A percentile compares a stretch with the other conserved stretches of the same genome.
phyloP scores from a whole-genome alignment of 2,113 vertebrate genomes.

The Mystacornis crossleyi region DNA sequence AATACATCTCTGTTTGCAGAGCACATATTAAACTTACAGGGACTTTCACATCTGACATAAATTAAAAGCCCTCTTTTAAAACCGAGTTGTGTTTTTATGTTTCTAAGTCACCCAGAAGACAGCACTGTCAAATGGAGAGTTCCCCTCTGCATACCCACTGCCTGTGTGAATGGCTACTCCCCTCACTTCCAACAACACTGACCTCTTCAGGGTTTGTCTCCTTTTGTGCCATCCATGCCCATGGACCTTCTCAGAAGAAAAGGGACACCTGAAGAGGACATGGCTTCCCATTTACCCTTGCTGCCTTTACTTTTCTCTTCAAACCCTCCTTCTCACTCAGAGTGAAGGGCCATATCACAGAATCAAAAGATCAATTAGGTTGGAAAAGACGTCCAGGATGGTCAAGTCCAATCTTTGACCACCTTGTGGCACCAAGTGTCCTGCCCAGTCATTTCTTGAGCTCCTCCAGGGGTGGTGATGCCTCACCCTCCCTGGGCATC shows the following conservation, averaged over 20 bases:
- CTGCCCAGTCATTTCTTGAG: background rate
- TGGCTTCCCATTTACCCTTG: background rate
- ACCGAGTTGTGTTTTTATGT: background rate
- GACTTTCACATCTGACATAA: conserved; percentile 29
- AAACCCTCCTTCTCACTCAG: background rate
- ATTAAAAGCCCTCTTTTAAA: conserved; percentile 21
- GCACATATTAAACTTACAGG: background rate
- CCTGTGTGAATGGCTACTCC: background rate
- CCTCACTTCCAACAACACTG: background rate
- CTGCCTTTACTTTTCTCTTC: background rate
- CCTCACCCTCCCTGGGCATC: background rate
- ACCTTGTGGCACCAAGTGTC: background rate
- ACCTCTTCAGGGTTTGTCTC: background rate
- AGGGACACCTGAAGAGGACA: background rate
- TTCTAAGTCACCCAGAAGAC: background rate
- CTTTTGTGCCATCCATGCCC: accelerated
- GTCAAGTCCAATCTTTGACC: background rate
- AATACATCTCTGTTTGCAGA: background rate
- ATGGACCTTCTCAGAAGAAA: background rate
- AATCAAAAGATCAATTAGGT: background rate
- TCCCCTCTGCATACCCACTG: background rate
- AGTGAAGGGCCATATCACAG: background rate
- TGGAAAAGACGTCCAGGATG: background rate
- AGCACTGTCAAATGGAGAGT: conserved; percentile 52
- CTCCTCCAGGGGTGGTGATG: background rate